Base-by-base conservation (phyloP, 2,888 invertebrate genomes). In the Rotaria magnacalcarata region DNA sequence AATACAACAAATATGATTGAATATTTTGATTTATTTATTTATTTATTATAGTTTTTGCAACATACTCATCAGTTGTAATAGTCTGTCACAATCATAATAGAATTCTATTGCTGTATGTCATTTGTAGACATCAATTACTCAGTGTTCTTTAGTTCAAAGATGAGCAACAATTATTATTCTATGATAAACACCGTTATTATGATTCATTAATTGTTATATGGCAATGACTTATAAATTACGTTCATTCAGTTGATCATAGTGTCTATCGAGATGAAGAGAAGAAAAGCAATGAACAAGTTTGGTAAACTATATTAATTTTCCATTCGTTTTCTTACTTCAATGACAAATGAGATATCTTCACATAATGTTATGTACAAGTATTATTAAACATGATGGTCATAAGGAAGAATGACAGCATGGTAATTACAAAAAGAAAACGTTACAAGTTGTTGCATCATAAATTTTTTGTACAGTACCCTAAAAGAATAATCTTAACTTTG, bases 251-350 rank as follows among this genome's bases (percentile, higher is more conserved):
- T 52, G 52, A 52, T 52, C 0, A 52, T 8, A 16, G 52, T 52
- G 74, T 84, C 87, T 96, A 96, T 89, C 95, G 89, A n/a, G 90
- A 90, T 88, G 89, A 89, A 84, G 90, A 50, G 1, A 52, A 52
- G 16, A 52, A 52, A 52, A 14, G 14, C 52, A 52, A 52, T 52
- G 52, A 52, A 52, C 52, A 52, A 11, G 14, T 16, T 52, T 14
- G 14, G 52, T 1, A 52, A 47, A 47, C 7, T 47, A 47, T 47
- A 47, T 47, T 11, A 47, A 47, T 11, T 47, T 34, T 34, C 50
- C 14, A 11, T 50, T 50, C 50, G 50, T 50, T 50, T 50, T 50
- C 5, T 50, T 50, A 8, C 34, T 34, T 34, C 34, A 34, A 34
- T 34, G 34, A 34, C 34, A 34, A 34, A 34, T 34, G 34, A 34